Evolutionary conservation across 2,888 invertebrate genomes (phyloP), one percentile per base, ranked within the genome.

Genomic region (Mythimna impura): DNA sequence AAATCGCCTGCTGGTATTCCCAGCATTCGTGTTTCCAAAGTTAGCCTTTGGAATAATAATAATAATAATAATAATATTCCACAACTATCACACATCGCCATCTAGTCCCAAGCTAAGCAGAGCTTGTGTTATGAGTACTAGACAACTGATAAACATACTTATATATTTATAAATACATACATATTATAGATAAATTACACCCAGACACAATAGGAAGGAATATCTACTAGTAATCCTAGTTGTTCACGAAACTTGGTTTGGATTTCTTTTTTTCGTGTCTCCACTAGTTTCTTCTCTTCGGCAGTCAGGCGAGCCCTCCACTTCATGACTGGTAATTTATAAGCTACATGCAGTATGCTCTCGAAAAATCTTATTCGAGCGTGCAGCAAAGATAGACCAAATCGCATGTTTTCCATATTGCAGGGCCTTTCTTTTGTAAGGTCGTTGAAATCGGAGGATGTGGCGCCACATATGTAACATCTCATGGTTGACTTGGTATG

Each of bases 21-120:
- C 88, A 72, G 87, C 87, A 84, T 89, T 90, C 0, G 84, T 84
- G 66, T 86, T 88, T 10, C 88, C 87, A 73, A 83, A 86, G 14
- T 83, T 84, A n/a, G 81, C 75, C 73, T 87, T 89, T 25, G n/a
- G n/a, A n/a, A n/a, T n/a, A n/a, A n/a, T n/a, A n/a, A n/a, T n/a
- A n/a, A n/a, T n/a, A n/a, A n/a, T n/a, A n/a, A n/a, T n/a, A n/a
- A n/a, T n/a, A n/a, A n/a, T n/a, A n/a, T n/a, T n/a, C n/a, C n/a
- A n/a, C n/a, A n/a, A n/a, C n/a, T n/a, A n/a, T n/a, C n/a, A n/a
- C n/a, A n/a, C n/a, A n/a, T n/a, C n/a, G n/a, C n/a, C n/a, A n/a
- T n/a, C n/a, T n/a, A n/a, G n/a, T n/a, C n/a, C n/a, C n/a, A n/a
- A n/a, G n/a, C n/a, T n/a, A n/a, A n/a, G n/a, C n/a, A n/a, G n/a